Evolutionary conservation across 1,140 invertebrate genomes (phyloP).

Genomic region (Fopius arisanus): DNA sequence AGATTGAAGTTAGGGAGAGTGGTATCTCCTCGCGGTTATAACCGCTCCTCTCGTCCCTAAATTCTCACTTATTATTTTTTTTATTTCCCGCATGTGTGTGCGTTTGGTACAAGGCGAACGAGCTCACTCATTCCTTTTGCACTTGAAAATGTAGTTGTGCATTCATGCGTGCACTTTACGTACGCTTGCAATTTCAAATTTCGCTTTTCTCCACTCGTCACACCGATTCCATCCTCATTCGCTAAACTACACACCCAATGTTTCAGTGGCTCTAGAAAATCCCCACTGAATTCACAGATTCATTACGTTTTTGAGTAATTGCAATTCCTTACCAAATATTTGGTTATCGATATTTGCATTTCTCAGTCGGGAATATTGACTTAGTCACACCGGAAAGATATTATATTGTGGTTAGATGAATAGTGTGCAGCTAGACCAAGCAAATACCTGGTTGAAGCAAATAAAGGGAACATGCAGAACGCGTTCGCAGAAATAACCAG

Average conservation of each 20-base stretch:
- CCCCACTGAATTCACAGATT: background rate
- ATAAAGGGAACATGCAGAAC: background rate
- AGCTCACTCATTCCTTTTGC: background rate
- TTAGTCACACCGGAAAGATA: background rate
- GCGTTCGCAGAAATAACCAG: background rate
- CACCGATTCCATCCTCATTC: background rate
- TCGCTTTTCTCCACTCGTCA: background rate
- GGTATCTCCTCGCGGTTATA: background rate
- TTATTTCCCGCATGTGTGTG: background rate
- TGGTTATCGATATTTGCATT: background rate
- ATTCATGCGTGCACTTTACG: background rate
- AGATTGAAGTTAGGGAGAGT: no score
- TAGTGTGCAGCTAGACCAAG: background rate
- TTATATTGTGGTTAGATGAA: background rate
- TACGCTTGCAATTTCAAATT: slow-evolving; percentile 4
- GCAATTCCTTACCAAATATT: background rate
- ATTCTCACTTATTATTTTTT: no score
- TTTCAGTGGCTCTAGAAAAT: background rate
- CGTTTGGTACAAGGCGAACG: background rate
- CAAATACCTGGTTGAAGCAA: background rate
- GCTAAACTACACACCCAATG: background rate
- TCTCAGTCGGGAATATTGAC: background rate
- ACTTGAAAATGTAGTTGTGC: background rate
- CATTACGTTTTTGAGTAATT: background rate
- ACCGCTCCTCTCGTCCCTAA: background rate